Evolutionary conservation across 2,888 invertebrate genomes (phyloP).

Genomic region (Hemithea aestivaria): DNA sequence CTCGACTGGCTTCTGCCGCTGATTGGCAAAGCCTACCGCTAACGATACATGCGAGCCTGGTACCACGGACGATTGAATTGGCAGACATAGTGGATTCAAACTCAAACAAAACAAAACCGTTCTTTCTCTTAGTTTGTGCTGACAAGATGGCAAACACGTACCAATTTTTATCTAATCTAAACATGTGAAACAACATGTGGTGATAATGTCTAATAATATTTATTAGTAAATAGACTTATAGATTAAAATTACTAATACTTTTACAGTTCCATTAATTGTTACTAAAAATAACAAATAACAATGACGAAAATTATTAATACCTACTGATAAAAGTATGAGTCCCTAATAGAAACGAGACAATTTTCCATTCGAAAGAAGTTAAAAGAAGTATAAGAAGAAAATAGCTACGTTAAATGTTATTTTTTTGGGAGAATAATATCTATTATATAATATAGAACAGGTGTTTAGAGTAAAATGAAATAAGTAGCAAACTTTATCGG

Average conservation of each 20-base stretch:
- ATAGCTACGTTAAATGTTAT: no score
- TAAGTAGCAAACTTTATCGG: slow-evolving; percentile 45
- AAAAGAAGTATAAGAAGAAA: no score
- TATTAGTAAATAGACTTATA: no score
- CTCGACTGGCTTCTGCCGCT: slow-evolving; percentile 33
- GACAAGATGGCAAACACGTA: neutral
- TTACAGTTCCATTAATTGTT: no score
- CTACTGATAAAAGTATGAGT: no score
- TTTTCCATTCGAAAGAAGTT: no score
- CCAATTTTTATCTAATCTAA: slow-evolving; percentile 1
- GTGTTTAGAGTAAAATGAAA: slow-evolving; percentile 38
- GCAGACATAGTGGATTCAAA: slow-evolving; percentile 68
- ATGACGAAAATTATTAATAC: no score
- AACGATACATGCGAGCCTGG: slow-evolving; percentile 53
- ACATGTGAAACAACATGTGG: neutral
- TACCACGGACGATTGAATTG: slow-evolving; percentile 62
- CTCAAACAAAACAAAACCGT: slow-evolving; percentile 36
- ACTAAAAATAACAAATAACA: no score
- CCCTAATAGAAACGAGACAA: no score
- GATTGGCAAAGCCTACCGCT: slow-evolving; percentile 47
- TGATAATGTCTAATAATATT: neutral
- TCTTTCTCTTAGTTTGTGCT: no score
- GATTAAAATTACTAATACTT: no score
- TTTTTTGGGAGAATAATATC: no score
- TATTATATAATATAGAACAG: slow-evolving; percentile 30